Conservation (phyloP, 2,113 vertebrate species). For the Ivindomyrus marchei region DNA sequence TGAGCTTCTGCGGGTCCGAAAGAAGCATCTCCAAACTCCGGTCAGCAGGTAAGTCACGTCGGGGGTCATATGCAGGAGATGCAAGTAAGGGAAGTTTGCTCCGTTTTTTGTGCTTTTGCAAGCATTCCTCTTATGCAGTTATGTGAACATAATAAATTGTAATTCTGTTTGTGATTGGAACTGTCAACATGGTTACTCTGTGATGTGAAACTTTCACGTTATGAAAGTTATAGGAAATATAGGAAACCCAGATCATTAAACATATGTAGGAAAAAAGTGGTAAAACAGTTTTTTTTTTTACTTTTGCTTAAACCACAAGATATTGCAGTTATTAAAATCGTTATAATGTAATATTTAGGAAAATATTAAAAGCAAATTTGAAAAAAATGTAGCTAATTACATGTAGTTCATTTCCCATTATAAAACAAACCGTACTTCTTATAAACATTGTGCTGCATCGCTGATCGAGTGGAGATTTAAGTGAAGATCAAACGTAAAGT, state of each 20-base stretch:
- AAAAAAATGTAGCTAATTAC: neutral
- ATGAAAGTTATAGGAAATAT: neutral
- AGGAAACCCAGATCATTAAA: neutral
- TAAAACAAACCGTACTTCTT: neutral
- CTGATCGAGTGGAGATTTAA: neutral
- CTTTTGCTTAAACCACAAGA: neutral
- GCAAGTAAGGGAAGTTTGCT: neutral
- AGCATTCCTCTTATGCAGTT: neutral
- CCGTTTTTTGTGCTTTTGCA: neutral
- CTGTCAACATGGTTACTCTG: neutral
- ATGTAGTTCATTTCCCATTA: neutral
- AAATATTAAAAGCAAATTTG: neutral
- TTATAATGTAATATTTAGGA: neutral
- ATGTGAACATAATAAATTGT: neutral
- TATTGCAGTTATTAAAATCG: neutral
- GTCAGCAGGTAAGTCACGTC: slow-evolving; percentile 58
- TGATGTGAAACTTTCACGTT: neutral
- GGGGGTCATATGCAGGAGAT: neutral
- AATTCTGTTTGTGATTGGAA: neutral
- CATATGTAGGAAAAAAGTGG: neutral
- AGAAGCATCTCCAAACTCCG: slow-evolving; percentile 60
- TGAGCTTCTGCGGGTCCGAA: slow-evolving; percentile 59
- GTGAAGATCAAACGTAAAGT: neutral
- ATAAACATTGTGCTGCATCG: neutral
- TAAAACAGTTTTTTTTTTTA: neutral